Conservation (phyloP, 2,113 vertebrate genomes). For the Indicator maculatus region DNA sequence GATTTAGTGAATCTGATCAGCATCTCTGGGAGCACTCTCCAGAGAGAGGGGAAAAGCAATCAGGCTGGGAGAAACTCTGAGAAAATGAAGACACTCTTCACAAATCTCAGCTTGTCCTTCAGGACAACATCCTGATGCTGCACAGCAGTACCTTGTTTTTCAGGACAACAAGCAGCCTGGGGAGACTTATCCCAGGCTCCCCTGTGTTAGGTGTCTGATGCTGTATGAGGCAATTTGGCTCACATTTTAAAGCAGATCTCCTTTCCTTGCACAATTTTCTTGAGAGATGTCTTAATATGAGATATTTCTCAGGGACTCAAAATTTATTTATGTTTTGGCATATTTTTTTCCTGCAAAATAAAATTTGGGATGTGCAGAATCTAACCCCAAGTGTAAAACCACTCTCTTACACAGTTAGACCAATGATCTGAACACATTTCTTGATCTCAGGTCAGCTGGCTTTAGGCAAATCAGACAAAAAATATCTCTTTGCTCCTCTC, state of each 20-base stretch:
- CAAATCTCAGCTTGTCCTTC: neutral
- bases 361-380: neutral
- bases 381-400: neutral
- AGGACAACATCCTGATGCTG: neutral
- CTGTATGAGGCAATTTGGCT: neutral
- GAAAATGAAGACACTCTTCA: neutral
- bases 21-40: neutral
- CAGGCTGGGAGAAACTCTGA: neutral
- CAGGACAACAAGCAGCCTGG: neutral
- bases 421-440: neutral
- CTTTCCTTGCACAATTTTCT: neutral
- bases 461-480: neutral
- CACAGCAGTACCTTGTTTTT: neutral
- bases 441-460: neutral
- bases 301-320: neutral
- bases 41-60: neutral
- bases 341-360: neutral
- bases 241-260: neutral
- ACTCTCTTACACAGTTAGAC: neutral
- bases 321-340: neutral
- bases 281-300: neutral
- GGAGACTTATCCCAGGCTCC: neutral
- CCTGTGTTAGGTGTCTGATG: accelerated
- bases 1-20: neutral
- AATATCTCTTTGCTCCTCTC: neutral